Conservation (phyloP, 1,140 invertebrate species). For the Pentalonia nigronervosa region DNA sequence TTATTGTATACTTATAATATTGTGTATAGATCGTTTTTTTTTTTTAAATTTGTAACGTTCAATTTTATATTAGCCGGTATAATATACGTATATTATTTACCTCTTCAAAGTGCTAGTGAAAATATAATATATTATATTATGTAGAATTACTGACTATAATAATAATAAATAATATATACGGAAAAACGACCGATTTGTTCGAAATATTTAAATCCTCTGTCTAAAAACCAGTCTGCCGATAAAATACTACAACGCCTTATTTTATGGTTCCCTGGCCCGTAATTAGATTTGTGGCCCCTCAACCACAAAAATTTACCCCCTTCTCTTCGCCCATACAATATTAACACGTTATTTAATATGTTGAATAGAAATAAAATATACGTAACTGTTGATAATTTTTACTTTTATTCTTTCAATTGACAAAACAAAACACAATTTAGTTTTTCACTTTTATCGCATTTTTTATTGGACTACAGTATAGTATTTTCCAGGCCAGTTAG, state of each 20-base stretch:
- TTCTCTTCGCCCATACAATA: neutral
- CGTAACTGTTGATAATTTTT: neutral
- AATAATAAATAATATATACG: too few relatives aligned
- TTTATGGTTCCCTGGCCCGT: neutral
- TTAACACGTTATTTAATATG: neutral
- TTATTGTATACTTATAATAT: neutral
- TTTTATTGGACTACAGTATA: neutral
- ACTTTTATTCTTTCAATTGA: neutral
- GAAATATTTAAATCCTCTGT: neutral
- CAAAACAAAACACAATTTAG: neutral
- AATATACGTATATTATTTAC: too few relatives aligned
- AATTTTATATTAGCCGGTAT: neutral
- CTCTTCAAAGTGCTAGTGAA: neutral
- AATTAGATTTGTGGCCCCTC: neutral
- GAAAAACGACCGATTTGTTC: neutral
- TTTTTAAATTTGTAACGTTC: neutral
- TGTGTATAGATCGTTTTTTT: too few relatives aligned
- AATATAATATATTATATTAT: neutral
- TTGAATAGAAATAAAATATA: neutral
- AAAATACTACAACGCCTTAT: neutral
- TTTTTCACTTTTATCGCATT: neutral
- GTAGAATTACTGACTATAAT: neutral
- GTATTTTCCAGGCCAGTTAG: neutral
- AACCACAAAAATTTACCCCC: neutral
- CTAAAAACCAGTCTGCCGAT: neutral